phyloP scores from a whole-genome alignment of 2,797 vertebrate species.

The Anniella stebbinsi region DNA sequence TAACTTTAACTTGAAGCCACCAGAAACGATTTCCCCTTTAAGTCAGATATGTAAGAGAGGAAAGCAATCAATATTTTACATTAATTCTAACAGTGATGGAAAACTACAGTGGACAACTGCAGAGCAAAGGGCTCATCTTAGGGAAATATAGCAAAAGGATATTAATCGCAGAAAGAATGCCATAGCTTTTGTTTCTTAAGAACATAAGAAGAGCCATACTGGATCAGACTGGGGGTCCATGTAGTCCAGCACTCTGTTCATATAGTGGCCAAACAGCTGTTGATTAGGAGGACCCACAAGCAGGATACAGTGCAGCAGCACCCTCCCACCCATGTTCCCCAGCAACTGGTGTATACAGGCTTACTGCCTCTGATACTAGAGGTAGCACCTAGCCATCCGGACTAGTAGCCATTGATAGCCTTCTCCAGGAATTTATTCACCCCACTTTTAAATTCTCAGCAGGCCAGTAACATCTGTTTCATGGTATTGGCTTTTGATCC shows the following conservation, averaged over 20 bases:
- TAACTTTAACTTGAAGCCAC: conserved; percentile 66
- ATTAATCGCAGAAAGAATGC: conserved; percentile 40
- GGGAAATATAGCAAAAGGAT: conserved; percentile 40
- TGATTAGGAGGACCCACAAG: no score
- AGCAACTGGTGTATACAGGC: no score
- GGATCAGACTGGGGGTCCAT: no score
- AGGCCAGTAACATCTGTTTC: conserved; percentile 13
- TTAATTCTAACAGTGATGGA: conserved; percentile 56
- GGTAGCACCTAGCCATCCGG: no score
- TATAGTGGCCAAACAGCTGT: no score
- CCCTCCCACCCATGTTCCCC: no score
- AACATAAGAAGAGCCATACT: no score
- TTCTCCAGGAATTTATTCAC: no score
- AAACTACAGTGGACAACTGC: conserved; percentile 28
- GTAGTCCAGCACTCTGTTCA: no score
- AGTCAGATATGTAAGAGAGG: conserved; percentile 47
- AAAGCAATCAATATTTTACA: conserved; percentile 67
- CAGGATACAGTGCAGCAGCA: no score
- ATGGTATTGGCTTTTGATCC: conserved; percentile 19
- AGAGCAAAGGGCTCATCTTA: conserved; percentile 23
- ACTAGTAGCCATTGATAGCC: no score
- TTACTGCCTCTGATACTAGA: no score
- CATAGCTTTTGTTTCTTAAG: conserved; percentile 29
- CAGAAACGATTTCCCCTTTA: conserved; percentile 61
- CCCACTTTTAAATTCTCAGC: neutral